A percentile compares a stretch with the other conserved stretches of the same genome.
Conservation (phyloP, 2,113 vertebrate genomes). For the Dasyurus viverrinus region DNA sequence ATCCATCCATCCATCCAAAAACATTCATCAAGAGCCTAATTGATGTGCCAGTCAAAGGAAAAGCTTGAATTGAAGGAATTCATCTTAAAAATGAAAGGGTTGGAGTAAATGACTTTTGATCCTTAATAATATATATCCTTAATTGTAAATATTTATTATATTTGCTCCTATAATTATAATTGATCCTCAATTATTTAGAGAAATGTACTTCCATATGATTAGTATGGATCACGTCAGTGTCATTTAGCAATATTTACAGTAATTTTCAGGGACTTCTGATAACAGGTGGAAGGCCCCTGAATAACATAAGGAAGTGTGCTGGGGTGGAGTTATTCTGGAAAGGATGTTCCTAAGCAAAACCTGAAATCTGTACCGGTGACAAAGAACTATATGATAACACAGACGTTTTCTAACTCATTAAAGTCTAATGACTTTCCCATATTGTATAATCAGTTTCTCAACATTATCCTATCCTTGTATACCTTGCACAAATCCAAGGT, state of each 20-base stretch:
- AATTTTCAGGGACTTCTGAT: neutral
- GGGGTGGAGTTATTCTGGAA: neutral
- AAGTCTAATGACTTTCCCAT: neutral
- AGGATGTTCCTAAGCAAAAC: neutral
- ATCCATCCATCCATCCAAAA: neutral
- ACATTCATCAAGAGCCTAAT: too few species aligned
- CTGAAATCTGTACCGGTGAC: neutral
- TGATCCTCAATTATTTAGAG: neutral
- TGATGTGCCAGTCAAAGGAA: too few species aligned
- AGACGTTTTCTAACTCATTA: neutral
- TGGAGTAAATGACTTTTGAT: neutral
- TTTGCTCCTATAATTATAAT: too few species aligned
- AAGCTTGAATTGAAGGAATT: too few species aligned
- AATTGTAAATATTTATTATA: too few species aligned
- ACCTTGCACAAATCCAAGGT: neutral
- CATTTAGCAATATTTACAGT: neutral
- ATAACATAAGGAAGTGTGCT: neutral
- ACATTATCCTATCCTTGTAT: neutral
- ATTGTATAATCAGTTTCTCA: neutral
- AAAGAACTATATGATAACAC: neutral
- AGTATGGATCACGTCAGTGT: neutral
- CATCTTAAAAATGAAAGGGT: too few species aligned
- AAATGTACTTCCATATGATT: neutral
- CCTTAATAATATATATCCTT: neutral
- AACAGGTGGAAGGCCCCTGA: neutral